Evolutionary conservation across 2,113 vertebrate genomes (phyloP).

Genomic region (Ictalurus furcatus): DNA sequence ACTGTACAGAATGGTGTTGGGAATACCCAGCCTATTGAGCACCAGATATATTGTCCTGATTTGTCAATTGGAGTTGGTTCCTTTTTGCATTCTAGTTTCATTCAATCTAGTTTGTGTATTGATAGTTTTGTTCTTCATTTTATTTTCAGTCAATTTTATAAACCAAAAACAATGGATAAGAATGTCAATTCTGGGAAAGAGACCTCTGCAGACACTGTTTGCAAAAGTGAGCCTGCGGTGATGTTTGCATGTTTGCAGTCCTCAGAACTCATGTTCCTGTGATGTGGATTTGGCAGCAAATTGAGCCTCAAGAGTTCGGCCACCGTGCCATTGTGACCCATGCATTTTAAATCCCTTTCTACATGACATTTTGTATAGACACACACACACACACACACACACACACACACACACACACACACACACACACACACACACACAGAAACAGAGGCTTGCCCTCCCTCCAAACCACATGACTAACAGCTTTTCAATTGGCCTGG

Average conservation of each 20-base stretch:
- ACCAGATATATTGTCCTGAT: too few species aligned
- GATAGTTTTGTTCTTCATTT: not conserved
- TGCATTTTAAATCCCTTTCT: constrained; percentile 31
- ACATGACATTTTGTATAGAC: constrained; percentile 39
- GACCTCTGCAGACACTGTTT: not conserved
- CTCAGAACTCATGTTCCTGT: constrained; percentile 27
- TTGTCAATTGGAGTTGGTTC: not conserved
- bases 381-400: constrained; percentile 34
- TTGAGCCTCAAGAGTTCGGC: constrained; percentile 14
- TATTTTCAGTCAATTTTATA: constrained; percentile 8
- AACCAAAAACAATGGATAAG: not conserved
- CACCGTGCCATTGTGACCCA: constrained; percentile 18
- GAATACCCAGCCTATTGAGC: not conserved
- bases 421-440: constrained; percentile 33
- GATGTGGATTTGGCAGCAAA: constrained; percentile 50
- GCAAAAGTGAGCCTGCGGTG: not conserved
- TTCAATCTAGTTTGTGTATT: not conserved
- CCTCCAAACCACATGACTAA: constrained; percentile 25
- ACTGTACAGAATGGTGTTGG: not conserved
- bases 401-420: constrained; percentile 39
- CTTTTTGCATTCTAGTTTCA: not conserved
- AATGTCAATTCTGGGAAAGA: not conserved
- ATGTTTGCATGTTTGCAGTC: constrained; percentile 15
- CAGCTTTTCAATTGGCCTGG: constrained; percentile 26
- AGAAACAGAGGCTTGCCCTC: constrained; percentile 30